Percentiles rank a stretch among this genome's conserved stretches.
Conservation (phyloP, 35 echinoderm and acorn worm species). For the Eucidaris tribuloides region DNA sequence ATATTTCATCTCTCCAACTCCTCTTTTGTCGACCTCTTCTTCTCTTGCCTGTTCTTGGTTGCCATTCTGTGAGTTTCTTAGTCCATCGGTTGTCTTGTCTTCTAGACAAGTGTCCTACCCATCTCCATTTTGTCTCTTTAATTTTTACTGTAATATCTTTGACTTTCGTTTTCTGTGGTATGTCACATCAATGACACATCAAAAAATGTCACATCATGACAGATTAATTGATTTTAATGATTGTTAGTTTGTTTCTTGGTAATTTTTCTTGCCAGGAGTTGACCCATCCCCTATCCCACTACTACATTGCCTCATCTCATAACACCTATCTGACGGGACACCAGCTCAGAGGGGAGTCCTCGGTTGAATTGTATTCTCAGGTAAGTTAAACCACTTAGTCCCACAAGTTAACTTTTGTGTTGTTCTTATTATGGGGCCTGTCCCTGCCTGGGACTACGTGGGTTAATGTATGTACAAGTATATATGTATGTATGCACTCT, state of each 20-base stretch:
- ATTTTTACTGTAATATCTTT: too few relatives aligned
- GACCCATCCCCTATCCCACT: constrained; percentile 85
- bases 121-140: too few relatives aligned
- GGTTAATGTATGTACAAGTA: too few relatives aligned
- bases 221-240: neutral
- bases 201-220: neutral
- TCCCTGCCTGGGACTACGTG: too few relatives aligned
- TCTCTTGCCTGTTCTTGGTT: too few relatives aligned
- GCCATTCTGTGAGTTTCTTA: too few relatives aligned
- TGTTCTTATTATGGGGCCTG: too few relatives aligned
- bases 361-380: constrained; percentile 95
- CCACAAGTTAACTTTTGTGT: too few relatives aligned
- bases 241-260: neutral
- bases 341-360: constrained; percentile 91
- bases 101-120: neutral
- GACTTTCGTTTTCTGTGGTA: too few relatives aligned
- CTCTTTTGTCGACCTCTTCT: too few relatives aligned
- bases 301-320: constrained; percentile 86
- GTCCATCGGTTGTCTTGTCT: too few relatives aligned
- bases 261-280: constrained; percentile 52
- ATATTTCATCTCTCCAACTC: neutral
- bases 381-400: constrained; percentile 4
- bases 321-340: constrained; percentile 97
- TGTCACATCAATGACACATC: neutral
- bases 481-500: too few relatives aligned